Base-by-base conservation (phyloP, 2,113 vertebrate genomes). In the Poecilia latipinna region DNA sequence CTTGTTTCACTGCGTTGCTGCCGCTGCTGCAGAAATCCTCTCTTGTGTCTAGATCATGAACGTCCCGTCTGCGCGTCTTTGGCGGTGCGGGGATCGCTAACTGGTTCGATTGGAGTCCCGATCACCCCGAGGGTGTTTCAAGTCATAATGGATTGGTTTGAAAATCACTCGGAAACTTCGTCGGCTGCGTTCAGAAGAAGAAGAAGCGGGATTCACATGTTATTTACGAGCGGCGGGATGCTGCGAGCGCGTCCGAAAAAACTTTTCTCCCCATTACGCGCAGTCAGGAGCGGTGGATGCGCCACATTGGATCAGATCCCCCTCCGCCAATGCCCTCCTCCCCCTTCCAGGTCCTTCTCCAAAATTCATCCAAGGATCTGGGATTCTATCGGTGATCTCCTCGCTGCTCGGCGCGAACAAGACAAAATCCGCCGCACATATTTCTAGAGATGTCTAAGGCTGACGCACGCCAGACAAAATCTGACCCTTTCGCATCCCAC, bases 251-350 rank as follows among this genome's bases (percentile, higher is more conserved):
- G 83, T 89, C 88, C 84, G 60, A 37, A 42, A 42, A 91, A 91
- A 93, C 89, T 93, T 93, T 91, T 92, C 88, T 91, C 90, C 90
- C 89, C 90, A 92, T 93, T 84, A 90, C 92, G 90, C 88, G 69
- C 82, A 51, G 63, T 65, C 65, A 29, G 11, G 19, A 28, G 68
- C 61, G 37, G 69, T 1, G n/a, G 61, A 82, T 75, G 88, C 85
- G 75, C 78, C 64, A 42, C 81, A 42, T n/a, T 35, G 79, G 75
- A 67, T 75, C 15, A 63, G 73, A 74, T 63, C 29, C 2, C 35
- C 10, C 29, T 2, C 29, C 29, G 29, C 29, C 1, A 29, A 3
- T 29, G 2, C 35, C 35, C 35, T 37, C 35, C 10, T 37, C 35
- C 35, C 35, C 11, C 35, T 37, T 37, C 35, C 35, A 37, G 24